These are phyloP conservation scores for Andrena chrysosceles DNA, from an alignment of 2,888 invertebrate genomes.

Conservation along the genomic window DNA sequence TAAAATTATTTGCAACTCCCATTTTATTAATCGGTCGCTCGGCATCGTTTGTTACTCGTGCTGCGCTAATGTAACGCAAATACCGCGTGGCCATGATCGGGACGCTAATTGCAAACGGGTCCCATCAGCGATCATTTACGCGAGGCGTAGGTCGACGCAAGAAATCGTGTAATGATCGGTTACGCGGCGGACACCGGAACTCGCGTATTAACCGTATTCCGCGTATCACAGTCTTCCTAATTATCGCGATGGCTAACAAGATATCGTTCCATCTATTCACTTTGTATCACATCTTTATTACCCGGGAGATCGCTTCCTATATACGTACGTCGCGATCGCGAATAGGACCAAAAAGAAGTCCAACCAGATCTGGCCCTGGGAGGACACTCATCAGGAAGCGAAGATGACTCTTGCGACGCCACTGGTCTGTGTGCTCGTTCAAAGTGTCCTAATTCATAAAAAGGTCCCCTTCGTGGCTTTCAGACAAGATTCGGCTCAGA, in stretches of 20 bases:
- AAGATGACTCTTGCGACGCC: slow-evolving; percentile 9
- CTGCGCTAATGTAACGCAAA: slow-evolving; percentile 51
- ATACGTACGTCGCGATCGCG: background rate
- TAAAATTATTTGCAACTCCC: slow-evolving; percentile 15
- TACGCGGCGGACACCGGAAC: slow-evolving; percentile 20
- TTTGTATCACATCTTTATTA: slow-evolving; percentile 27
- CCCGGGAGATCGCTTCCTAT: slow-evolving; percentile 9
- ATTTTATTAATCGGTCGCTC: slow-evolving; percentile 33
- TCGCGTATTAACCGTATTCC: slow-evolving; percentile 23
- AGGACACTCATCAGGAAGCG: slow-evolving; percentile 69
- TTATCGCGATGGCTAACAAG: slow-evolving; percentile 16
- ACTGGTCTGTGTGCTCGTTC: slow-evolving; percentile 13
- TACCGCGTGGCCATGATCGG: slow-evolving; percentile 7
- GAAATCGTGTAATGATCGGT: slow-evolving; percentile 35
- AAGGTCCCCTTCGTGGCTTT: background rate
- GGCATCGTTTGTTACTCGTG: slow-evolving; percentile 17
- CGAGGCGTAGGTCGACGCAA: slow-evolving; percentile 20
- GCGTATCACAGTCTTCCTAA: slow-evolving; percentile 35
- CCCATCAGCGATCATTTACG: slow-evolving; percentile 19
- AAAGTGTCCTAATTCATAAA: no score
- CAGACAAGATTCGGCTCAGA: background rate
- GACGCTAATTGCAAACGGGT: slow-evolving; percentile 27
- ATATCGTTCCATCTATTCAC: slow-evolving; percentile 14
- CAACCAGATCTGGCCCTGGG: slow-evolving; percentile 28
- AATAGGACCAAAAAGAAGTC: slow-evolving; percentile 23